phyloP scores from a whole-genome alignment of 2,797 vertebrate genomes.

The Phrynocephalus guinanensis region DNA sequence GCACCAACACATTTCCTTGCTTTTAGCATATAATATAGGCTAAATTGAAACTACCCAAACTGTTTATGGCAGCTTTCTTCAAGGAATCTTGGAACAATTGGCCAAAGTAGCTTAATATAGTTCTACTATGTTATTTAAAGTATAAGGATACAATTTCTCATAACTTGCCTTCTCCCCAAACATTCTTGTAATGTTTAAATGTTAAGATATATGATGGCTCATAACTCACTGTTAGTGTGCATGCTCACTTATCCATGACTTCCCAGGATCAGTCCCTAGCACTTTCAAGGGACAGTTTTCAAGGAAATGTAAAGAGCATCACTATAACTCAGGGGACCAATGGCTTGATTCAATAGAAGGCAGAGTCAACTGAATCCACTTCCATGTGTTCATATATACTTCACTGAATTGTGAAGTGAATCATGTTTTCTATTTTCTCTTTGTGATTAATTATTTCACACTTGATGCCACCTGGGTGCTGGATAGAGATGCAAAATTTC shows the following conservation, averaged over 20 bases:
- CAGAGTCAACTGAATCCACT: neutral
- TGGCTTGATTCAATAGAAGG: neutral
- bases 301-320: neutral
- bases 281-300: neutral
- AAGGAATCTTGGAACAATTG: neutral
- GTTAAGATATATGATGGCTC: neutral
- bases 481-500: too few relatives aligned
- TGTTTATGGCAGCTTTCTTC: neutral
- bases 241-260: neutral
- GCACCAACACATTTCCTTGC: neutral
- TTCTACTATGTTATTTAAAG: too few relatives aligned
- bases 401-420: conserved; percentile 13
- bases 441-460: neutral
- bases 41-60: neutral
- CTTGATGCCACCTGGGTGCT: neutral
- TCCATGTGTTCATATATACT: neutral
- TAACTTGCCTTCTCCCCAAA: neutral
- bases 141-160: neutral
- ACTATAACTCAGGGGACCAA: neutral
- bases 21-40: neutral
- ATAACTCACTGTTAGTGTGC: neutral
- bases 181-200: neutral
- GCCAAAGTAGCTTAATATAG: neutral
- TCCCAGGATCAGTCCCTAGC: neutral
- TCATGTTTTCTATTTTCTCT: neutral